A percentile compares a stretch with the other conserved stretches of the same genome.
These are phyloP conservation scores for Falco cherrug DNA, from an alignment of 2,797 vertebrate genomes.

Conservation along the genomic window DNA sequence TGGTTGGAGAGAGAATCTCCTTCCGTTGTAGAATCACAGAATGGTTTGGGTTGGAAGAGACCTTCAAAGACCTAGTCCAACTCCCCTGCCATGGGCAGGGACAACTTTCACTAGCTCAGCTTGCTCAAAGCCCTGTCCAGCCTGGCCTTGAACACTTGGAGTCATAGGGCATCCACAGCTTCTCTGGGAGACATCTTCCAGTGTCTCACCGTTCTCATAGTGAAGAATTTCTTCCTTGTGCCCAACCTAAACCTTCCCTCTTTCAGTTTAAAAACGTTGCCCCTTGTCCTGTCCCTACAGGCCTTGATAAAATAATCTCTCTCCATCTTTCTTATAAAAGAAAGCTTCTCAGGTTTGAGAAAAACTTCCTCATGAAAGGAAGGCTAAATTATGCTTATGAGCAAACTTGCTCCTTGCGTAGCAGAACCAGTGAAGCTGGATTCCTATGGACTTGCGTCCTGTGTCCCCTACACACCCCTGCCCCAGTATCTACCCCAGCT, in stretches of 20 bases:
- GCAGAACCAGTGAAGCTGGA: slow-evolving; percentile 28
- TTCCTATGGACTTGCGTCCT: not conserved
- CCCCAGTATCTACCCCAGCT: not conserved
- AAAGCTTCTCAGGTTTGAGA: not conserved
- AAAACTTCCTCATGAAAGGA: not conserved
- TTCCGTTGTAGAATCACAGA: rapidly evolving
- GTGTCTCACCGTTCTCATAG: not conserved
- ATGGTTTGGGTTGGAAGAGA: not conserved
- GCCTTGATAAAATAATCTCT: not conserved
- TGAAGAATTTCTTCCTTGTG: not conserved
- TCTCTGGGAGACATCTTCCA: not conserved
- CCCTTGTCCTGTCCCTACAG: not conserved
- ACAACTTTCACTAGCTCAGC: not conserved
- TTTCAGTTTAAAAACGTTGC: not conserved
- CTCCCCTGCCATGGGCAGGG: not conserved
- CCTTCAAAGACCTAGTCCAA: not conserved
- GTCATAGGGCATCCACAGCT: not conserved
- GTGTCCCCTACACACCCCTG: not conserved
- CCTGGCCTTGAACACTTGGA: not conserved
- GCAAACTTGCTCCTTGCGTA: not conserved
- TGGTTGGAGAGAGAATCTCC: not conserved
- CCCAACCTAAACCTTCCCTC: not conserved
- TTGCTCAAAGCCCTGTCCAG: rapidly evolving
- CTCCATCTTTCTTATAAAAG: not conserved
- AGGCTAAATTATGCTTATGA: not conserved